These are phyloP conservation scores for Paedocypris sp. DNA, from an alignment of 2,113 vertebrate species.

Conservation along the genomic window DNA sequence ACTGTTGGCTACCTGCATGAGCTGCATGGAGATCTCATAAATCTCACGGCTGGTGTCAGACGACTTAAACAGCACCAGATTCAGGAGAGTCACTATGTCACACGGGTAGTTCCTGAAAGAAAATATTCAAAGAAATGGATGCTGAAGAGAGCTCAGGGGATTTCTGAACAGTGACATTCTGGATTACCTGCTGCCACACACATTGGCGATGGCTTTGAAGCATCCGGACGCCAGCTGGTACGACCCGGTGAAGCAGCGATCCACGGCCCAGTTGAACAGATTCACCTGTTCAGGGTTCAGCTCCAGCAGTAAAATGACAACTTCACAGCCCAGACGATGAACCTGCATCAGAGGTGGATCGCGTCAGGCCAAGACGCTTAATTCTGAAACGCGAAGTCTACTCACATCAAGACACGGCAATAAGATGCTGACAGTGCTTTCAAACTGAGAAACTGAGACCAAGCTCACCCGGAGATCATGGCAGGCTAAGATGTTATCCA, in stretches of 20 bases:
- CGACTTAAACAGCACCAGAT: conserved; percentile 93
- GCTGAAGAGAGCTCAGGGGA: background rate
- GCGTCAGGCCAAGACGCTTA: no score
- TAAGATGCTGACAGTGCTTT: no score
- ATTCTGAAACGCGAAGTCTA: background rate
- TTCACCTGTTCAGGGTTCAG: conserved; percentile 95
- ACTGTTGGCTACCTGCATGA: conserved; percentile 78
- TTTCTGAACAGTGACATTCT: no score
- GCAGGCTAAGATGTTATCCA: conserved; percentile 97
- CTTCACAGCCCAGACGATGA: conserved; percentile 92
- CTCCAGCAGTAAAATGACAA: conserved; percentile 87
- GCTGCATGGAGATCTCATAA: conserved; percentile 97
- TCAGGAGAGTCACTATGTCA: conserved; percentile 90
- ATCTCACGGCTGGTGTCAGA: conserved; percentile 96
- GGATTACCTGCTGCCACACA: conserved; percentile 90
- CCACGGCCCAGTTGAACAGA: conserved; percentile 97
- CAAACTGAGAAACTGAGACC: background rate
- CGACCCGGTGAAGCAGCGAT: conserved; percentile 94
- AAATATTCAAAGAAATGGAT: background rate
- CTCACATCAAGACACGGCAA: background rate
- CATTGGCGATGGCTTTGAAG: conserved; percentile 96
- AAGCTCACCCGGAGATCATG: conserved; percentile 84
- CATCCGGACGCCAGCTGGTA: conserved; percentile 94
- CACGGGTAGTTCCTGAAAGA: conserved; percentile 88
- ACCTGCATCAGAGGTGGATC: conserved; percentile 61